Percentiles rank a stretch among this genome's conserved stretches.
Evolutionary conservation across 2,797 vertebrate genomes (phyloP).

Genomic region (Florisuga fusca): DNA sequence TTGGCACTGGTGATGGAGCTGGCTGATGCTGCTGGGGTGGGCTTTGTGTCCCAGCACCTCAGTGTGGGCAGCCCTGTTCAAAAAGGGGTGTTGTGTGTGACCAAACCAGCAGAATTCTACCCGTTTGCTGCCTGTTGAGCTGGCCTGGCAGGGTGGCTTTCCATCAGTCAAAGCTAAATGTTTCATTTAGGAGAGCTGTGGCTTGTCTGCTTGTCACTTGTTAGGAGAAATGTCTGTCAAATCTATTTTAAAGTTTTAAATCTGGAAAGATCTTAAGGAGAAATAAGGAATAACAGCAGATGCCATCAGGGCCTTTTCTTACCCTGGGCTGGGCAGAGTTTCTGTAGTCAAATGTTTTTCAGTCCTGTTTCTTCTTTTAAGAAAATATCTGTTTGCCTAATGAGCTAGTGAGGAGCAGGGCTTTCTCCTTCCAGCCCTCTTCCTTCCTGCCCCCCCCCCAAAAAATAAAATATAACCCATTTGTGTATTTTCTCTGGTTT

Average conservation of each 20-base stretch:
- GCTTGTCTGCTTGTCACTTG: neutral
- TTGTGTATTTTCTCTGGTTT: neutral
- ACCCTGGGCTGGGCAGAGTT: neutral
- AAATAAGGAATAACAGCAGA: neutral
- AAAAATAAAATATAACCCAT: neutral
- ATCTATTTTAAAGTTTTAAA: neutral
- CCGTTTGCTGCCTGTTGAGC: neutral
- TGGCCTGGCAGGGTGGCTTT: neutral
- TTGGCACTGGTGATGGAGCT: neutral
- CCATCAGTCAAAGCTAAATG: accelerated
- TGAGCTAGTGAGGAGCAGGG: neutral
- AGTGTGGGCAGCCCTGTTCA: accelerated
- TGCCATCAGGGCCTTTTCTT: neutral
- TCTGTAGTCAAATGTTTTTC: neutral
- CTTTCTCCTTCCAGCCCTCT: too few relatives aligned
- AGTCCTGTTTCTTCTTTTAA: neutral
- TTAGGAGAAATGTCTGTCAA: neutral
- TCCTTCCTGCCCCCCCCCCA: too few relatives aligned
- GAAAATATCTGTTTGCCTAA: too few relatives aligned
- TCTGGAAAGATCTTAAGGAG: neutral
- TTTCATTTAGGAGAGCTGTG: neutral
- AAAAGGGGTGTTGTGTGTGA: accelerated
- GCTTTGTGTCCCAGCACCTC: accelerated
- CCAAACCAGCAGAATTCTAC: too few relatives aligned
- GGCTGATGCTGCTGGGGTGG: neutral